Evolutionary conservation across 2,888 invertebrate species (phyloP).

Genomic region (Lucinisca nassula): DNA sequence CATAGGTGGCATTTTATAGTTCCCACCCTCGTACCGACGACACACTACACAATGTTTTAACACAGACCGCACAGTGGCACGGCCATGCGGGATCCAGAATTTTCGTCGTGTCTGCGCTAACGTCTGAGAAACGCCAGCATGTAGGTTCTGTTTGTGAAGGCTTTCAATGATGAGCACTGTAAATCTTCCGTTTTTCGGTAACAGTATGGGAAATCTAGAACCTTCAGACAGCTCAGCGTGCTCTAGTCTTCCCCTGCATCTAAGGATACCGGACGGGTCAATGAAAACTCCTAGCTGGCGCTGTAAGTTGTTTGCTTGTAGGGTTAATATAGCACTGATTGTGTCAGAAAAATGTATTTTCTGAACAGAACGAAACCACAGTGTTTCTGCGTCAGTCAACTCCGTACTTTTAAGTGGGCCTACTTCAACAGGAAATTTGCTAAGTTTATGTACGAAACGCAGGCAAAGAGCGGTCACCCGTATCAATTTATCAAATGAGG

Average conservation of each 20-base stretch:
- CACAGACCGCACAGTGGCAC: slow-evolving; percentile 30
- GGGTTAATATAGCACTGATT: too few relatives aligned
- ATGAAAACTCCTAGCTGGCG: too few relatives aligned
- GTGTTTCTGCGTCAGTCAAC: slow-evolving; percentile 23
- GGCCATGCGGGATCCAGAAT: slow-evolving; percentile 49
- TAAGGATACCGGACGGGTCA: too few relatives aligned
- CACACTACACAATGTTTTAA: slow-evolving; percentile 34
- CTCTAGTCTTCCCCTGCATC: too few relatives aligned
- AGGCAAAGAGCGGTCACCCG: slow-evolving; percentile 30
- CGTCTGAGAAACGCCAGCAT: slow-evolving; percentile 53
- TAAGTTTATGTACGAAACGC: slow-evolving; percentile 28
- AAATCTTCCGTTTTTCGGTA: slow-evolving; percentile 47
- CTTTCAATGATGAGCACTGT: slow-evolving; percentile 51
- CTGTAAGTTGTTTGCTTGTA: too few relatives aligned
- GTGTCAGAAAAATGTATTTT: too few relatives aligned
- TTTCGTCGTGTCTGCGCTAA: slow-evolving; percentile 15
- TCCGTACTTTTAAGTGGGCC: slow-evolving; percentile 25
- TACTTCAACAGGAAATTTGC: neutral
- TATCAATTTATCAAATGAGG: slow-evolving; percentile 29
- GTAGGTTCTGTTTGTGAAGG: slow-evolving; percentile 38
- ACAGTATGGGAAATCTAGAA: neutral
- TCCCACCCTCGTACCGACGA: slow-evolving; percentile 10
- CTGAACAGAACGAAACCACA: too few relatives aligned
- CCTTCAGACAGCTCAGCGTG: neutral
- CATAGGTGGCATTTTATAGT: slow-evolving; percentile 28